Evolutionary conservation across 2,797 vertebrate genomes (phyloP), one percentile per base, ranked within the genome.

Genomic region (Balearica regulorum): DNA sequence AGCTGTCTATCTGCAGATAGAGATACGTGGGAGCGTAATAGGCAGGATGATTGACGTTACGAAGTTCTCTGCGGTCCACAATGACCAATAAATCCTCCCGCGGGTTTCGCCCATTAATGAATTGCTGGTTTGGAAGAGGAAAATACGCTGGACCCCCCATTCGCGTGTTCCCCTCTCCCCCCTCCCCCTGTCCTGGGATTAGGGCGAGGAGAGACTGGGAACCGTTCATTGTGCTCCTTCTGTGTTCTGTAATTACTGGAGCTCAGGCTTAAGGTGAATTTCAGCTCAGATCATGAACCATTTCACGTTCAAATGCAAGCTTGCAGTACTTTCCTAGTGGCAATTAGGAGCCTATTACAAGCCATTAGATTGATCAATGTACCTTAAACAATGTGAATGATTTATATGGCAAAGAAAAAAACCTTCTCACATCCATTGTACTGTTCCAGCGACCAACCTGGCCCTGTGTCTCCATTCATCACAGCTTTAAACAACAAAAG

Each of bases 281-380:
- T 91, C 80, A 87, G 93, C 96, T 95, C 90, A 87, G 97, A 97
- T 97, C 97, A 96, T 98, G 98, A 98, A 98, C 97, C 98, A 97
- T 98, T 98, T 98, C 98, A 98, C 97, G 97, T 97, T 98, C 97
- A 96, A 95, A 97, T 98, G 98, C 98, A 98, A 98, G 98, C 98
- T 98, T 98, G 98, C 98, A 95, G 95, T 95, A 98, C 98, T 98
- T 98, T 98, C 98, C 98, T 98, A 97, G 96, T 98, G 98, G 98
- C 98, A 99, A 99, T 99, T 99, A 99, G 99, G 98, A 99, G 97
- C 98, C 99, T 98, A 99, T 99, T 99, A 99, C 99, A 99, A 99
- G 98, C 98, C 99, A 99, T 99, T 99, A 99, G 98, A 99, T 98
- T 99, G 99, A 99, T 99, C 99, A 99, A 99, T 99, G 99, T 99